A percentile compares a stretch with the other conserved stretches of the same genome.
Evolutionary conservation across 1,140 invertebrate species (phyloP).

Genomic region (Muscidifurax raptorellus): DNA sequence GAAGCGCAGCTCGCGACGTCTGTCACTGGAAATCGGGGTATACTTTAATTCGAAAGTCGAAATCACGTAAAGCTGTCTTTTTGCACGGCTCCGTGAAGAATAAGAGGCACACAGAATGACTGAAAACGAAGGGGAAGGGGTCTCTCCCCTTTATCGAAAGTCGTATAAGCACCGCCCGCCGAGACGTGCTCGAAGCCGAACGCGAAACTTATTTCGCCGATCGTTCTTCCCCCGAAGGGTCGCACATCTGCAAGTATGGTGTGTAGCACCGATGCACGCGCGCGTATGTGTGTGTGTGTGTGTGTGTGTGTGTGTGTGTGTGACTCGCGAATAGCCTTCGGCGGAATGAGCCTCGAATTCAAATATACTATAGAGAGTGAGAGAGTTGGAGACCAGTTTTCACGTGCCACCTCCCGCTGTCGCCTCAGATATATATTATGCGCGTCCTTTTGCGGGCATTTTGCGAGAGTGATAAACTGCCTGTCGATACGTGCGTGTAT

Average conservation of each 20-base stretch:
- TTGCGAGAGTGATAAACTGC: slow-evolving; percentile 8
- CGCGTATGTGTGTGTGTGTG: not conserved
- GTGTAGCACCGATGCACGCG: not conserved
- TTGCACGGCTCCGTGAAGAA: not conserved
- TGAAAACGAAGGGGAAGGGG: not conserved
- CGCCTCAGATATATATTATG: not conserved
- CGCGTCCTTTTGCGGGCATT: not conserved
- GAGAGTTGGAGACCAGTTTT: not conserved
- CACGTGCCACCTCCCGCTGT: not conserved
- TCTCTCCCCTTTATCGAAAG: slow-evolving; percentile 14
- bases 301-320: not conserved
- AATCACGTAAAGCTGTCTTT: slow-evolving; percentile 12
- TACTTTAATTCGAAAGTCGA: not conserved
- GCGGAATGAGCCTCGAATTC: not conserved
- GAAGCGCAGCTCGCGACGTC: not conserved
- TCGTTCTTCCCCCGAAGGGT: not conserved
- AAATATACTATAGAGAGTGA: not conserved
- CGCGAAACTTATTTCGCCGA: not conserved
- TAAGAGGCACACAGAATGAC: not conserved
- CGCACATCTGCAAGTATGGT: not conserved
- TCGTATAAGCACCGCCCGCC: not conserved
- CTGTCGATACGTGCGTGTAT: not conserved
- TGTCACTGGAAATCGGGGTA: slow-evolving; percentile 2
- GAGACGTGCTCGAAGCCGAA: not conserved
- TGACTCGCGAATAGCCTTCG: not conserved